phyloP scores from a whole-genome alignment of 2,797 vertebrate genomes.

The Hemibagrus guttatus region DNA sequence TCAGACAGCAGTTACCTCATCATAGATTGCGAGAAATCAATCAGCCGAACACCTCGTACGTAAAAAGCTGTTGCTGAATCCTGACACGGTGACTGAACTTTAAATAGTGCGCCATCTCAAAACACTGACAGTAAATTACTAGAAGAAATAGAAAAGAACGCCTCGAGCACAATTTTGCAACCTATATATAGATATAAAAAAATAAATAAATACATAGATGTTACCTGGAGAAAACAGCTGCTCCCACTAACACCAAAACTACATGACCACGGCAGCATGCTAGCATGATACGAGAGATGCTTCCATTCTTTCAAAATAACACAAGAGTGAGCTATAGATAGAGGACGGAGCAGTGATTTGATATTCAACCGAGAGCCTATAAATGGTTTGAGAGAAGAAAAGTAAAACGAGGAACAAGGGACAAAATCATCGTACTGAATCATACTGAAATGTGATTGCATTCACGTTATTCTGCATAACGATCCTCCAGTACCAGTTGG shows the following conservation, averaged over 20 bases:
- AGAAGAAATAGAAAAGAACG: slow-evolving; percentile 61
- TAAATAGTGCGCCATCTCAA: slow-evolving; percentile 31
- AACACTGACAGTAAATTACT: slow-evolving; percentile 45
- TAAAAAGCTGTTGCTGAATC: slow-evolving; percentile 20
- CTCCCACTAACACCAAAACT: slow-evolving; percentile 79
- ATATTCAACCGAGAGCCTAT: slow-evolving; percentile 73
- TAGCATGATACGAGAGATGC: slow-evolving; percentile 78
- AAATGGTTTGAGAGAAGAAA: background rate
- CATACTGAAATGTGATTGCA: slow-evolving; percentile 66
- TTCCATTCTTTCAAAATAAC: slow-evolving; percentile 77
- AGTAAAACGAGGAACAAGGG: background rate
- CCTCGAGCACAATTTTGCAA: slow-evolving; percentile 72
- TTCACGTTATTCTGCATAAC: slow-evolving; percentile 80
- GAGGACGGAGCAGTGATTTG: slow-evolving; percentile 75
- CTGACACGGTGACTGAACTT: slow-evolving; percentile 33
- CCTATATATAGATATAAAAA: slow-evolving; percentile 76
- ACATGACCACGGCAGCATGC: slow-evolving; percentile 87
- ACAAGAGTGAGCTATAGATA: slow-evolving; percentile 74
- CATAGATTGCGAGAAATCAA: background rate
- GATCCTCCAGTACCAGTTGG: slow-evolving; percentile 83
- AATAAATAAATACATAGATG: slow-evolving; percentile 87
- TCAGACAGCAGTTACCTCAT: slow-evolving; percentile 23
- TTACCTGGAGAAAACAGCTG: slow-evolving; percentile 78
- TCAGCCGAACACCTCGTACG: background rate
- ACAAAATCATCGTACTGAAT: slow-evolving; percentile 34